Conservation (phyloP, 2,113 vertebrate genomes). For the Microtus richardsoni region DNA sequence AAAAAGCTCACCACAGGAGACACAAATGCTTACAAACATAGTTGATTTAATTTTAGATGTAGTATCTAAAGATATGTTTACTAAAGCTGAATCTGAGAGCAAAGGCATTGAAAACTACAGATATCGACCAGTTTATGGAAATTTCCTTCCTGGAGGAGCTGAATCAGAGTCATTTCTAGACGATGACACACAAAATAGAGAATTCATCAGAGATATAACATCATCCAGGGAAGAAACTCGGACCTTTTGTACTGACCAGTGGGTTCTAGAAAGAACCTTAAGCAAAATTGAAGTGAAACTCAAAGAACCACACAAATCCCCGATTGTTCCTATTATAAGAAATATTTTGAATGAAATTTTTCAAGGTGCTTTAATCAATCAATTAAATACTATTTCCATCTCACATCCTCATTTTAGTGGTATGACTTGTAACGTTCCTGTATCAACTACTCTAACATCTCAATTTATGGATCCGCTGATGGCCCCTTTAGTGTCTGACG, state of each 20-base stretch:
- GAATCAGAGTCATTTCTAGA: conserved; percentile 70
- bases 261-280: conserved; percentile 67
- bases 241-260: conserved; percentile 23
- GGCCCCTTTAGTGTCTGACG: conserved; percentile 71
- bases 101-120: background rate
- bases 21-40: conserved; percentile 55
- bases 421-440: background rate
- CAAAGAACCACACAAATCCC: conserved; percentile 76
- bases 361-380: conserved; percentile 61
- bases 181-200: conserved; percentile 24
- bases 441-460: conserved; percentile 1
- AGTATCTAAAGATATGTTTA: conserved; percentile 33
- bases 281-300: conserved; percentile 76
- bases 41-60: conserved; percentile 71
- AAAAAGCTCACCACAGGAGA: conserved; percentile 35
- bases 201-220: background rate
- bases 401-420: background rate
- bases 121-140: conserved; percentile 74
- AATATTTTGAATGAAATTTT: conserved; percentile 81
- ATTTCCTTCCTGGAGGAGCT: conserved; percentile 77
- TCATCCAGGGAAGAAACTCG: background rate
- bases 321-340: conserved; percentile 72
- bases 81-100: conserved; percentile 49
- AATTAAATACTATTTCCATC: conserved; percentile 47
- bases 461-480: background rate